Conservation (phyloP, 2,888 invertebrate species). For the Fissipunctia ypsillon region DNA sequence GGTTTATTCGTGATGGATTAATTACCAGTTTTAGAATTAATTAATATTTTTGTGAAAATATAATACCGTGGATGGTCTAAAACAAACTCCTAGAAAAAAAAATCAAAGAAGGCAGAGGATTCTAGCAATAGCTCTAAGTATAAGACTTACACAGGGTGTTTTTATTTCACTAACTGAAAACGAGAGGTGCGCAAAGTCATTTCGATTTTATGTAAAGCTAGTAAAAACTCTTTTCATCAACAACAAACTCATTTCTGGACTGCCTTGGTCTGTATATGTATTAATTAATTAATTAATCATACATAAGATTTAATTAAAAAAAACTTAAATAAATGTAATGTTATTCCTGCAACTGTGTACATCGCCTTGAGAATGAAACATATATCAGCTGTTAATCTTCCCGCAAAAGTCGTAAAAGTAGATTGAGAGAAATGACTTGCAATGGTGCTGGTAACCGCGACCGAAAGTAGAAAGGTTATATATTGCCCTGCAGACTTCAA, state of each 20-base stretch:
- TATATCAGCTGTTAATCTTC: slow-evolving; percentile 56
- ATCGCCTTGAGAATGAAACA: slow-evolving; percentile 40
- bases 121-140: not conserved
- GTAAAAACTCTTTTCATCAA: not conserved
- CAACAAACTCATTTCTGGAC: not conserved
- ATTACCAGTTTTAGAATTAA: not conserved
- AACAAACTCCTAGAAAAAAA: not conserved
- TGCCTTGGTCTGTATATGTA: not conserved
- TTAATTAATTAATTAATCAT: not conserved
- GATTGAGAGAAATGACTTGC: slow-evolving; percentile 59
- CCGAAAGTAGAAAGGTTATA: slow-evolving; percentile 48
- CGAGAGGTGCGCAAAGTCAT: not conserved
- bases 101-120: not conserved
- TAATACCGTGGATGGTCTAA: not conserved
- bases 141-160: not conserved
- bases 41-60: slow-evolving; percentile 3
- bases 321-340: not conserved
- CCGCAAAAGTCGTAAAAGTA: slow-evolving; percentile 56
- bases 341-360: slow-evolving; percentile 3
- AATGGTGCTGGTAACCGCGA: slow-evolving; percentile 53
- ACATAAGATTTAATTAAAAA: no score
- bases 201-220: not conserved
- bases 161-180: slow-evolving; percentile 7
- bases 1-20: slow-evolving; percentile 17
- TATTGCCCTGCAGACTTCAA: slow-evolving; percentile 49